These are phyloP conservation scores for Drosophila tristis DNA, from an alignment of 1,140 invertebrate genomes.

Conservation along the genomic window DNA sequence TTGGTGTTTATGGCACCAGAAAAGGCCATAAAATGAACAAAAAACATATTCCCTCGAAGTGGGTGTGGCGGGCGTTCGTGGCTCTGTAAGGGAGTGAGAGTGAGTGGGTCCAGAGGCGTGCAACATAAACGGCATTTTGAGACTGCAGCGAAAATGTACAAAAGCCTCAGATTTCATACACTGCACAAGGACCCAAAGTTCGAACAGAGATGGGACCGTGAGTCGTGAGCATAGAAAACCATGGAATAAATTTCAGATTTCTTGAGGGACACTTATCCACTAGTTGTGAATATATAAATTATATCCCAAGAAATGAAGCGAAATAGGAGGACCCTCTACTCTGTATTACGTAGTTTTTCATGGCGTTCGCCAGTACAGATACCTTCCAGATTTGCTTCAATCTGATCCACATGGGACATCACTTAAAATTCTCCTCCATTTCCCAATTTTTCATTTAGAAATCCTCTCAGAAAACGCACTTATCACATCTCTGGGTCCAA, in stretches of 20 bases:
- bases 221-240: constrained; percentile 12
- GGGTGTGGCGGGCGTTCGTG: neutral
- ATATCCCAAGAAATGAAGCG: too few species aligned
- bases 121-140: constrained; percentile 70
- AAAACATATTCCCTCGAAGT: constrained; percentile 62
- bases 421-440: too few species aligned
- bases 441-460: too few species aligned
- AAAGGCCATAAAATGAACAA: constrained; percentile 81
- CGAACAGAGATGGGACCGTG: constrained; percentile 53
- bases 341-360: neutral
- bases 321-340: too few species aligned
- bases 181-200: constrained; percentile 45
- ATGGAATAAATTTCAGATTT: too few species aligned
- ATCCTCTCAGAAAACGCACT: constrained; percentile 16
- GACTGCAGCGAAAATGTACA: constrained; percentile 65
- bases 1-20: constrained; percentile 76
- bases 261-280: too few species aligned
- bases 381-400: neutral
- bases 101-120: constrained; percentile 48
- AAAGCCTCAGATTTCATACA: constrained; percentile 71
- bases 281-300: too few species aligned
- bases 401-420: too few species aligned
- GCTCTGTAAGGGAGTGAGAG: constrained; percentile 41
- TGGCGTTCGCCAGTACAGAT: neutral
- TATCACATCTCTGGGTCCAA: constrained; percentile 46